Percentiles rank a stretch among this genome's conserved stretches.
phyloP scores from a whole-genome alignment of 2,888 invertebrate species.

The Brassicogethes aeneus region DNA sequence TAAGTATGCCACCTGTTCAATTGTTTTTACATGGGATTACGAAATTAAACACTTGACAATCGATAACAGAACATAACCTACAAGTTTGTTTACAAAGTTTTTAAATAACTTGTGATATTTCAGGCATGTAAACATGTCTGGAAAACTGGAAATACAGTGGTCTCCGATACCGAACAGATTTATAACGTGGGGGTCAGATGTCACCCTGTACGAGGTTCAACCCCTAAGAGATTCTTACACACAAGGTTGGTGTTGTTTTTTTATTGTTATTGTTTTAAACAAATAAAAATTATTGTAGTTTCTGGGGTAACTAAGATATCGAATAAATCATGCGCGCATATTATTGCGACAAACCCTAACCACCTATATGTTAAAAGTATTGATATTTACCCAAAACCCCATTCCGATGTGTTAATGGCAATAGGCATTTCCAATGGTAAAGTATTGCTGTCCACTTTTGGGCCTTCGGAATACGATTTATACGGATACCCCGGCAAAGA shows the following conservation, averaged over 20 bases:
- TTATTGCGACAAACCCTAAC: conserved; percentile 63
- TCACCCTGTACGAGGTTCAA: conserved; percentile 74
- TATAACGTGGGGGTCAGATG: conserved; percentile 84
- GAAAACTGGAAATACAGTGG: conserved; percentile 77
- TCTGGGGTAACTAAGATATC: conserved; percentile 47
- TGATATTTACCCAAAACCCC: conserved; percentile 72
- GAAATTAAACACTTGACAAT: not conserved
- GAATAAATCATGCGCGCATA: conserved; percentile 56
- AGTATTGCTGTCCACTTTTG: conserved; percentile 71
- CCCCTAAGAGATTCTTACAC: conserved; percentile 49
- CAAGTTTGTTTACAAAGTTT: conserved; percentile 2
- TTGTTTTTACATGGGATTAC: not conserved
- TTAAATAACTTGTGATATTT: conserved; percentile 3
- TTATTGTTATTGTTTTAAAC: not conserved
- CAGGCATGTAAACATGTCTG: conserved; percentile 34
- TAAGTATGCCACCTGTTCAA: not conserved
- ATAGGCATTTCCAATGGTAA: conserved; percentile 86
- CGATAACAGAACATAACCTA: conserved; percentile 5
- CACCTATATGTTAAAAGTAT: conserved; percentile 78
- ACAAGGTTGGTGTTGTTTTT: conserved; percentile 19
- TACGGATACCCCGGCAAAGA: conserved; percentile 65
- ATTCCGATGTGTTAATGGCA: conserved; percentile 72
- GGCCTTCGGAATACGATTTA: conserved; percentile 56
- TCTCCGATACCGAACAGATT: conserved; percentile 78
- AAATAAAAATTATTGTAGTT: not conserved